Evolutionary conservation across 2,113 vertebrate genomes (phyloP).

Genomic region (Catharus minimus): DNA sequence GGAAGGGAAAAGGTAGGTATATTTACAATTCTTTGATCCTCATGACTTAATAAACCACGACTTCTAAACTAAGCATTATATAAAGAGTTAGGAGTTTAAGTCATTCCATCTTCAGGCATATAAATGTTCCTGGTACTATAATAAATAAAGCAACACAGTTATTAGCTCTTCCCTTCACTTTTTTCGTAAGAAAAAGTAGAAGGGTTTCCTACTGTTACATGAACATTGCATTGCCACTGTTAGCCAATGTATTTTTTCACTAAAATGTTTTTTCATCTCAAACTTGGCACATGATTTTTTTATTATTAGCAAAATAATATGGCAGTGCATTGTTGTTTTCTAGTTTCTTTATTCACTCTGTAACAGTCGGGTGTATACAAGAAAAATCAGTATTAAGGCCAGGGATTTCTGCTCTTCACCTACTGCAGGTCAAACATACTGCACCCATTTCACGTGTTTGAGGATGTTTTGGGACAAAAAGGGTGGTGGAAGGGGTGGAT

Average conservation of each 20-base stretch:
- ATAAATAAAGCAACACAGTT: not conserved
- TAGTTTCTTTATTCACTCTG: not conserved
- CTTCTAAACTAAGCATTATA: not conserved
- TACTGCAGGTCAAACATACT: not conserved
- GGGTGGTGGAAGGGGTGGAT: not conserved
- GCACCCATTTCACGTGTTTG: not conserved
- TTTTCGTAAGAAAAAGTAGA: not conserved
- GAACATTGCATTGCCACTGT: not conserved
- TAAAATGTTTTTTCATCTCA: not conserved
- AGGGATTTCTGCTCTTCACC: not conserved
- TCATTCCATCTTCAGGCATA: not conserved
- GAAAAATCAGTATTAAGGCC: not conserved
- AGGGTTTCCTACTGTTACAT: not conserved
- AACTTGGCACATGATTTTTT: not conserved
- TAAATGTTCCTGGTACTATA: not conserved
- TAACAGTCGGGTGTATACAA: not conserved
- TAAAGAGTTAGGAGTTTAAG: not conserved
- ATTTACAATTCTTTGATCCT: not conserved
- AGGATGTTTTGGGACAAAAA: not conserved
- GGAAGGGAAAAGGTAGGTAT: constrained; percentile 93
- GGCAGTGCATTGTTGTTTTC: not conserved
- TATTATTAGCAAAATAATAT: not conserved
- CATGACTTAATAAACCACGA: not conserved
- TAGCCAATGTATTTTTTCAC: not conserved
- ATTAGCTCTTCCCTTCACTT: not conserved